Percentiles rank a stretch among this genome's conserved stretches.
These are phyloP conservation scores for Clamator glandarius DNA, from an alignment of 2,797 vertebrate species.

Conservation along the genomic window DNA sequence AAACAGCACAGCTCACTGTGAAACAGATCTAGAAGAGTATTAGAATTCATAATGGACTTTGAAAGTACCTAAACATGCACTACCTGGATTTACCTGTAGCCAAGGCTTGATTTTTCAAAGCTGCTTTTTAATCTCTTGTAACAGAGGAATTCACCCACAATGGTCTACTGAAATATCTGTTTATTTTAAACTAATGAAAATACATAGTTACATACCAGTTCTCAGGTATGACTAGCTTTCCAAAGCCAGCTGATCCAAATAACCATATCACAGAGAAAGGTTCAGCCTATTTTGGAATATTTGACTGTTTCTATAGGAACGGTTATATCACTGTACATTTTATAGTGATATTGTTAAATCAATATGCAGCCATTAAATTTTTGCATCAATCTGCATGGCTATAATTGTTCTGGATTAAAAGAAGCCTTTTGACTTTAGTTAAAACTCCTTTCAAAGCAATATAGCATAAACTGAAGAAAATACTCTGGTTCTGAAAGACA, in stretches of 20 bases:
- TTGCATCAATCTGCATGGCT: background rate
- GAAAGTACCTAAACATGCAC: background rate
- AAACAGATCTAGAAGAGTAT: background rate
- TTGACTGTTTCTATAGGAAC: background rate
- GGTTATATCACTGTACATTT: background rate
- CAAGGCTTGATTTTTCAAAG: background rate
- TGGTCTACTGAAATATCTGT: background rate
- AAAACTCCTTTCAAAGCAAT: background rate
- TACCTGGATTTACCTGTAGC: background rate
- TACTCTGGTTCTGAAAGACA: background rate
- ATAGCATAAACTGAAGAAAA: background rate
- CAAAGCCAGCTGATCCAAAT: background rate
- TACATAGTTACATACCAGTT: background rate
- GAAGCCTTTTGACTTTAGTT: background rate
- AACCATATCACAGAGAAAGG: background rate
- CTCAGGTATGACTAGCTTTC: background rate
- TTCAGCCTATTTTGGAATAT: background rate
- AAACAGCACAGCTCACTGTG: background rate
- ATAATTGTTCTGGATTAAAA: background rate
- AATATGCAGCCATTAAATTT: background rate
- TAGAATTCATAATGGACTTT: background rate
- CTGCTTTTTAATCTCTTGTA: background rate
- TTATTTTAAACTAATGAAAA: conserved; percentile 2
- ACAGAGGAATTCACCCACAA: background rate
- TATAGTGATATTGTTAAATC: background rate